Percentiles rank a stretch among this genome's conserved stretches.
Conservation (phyloP, 2,888 invertebrate genomes). For the Druceiella hillmani region DNA sequence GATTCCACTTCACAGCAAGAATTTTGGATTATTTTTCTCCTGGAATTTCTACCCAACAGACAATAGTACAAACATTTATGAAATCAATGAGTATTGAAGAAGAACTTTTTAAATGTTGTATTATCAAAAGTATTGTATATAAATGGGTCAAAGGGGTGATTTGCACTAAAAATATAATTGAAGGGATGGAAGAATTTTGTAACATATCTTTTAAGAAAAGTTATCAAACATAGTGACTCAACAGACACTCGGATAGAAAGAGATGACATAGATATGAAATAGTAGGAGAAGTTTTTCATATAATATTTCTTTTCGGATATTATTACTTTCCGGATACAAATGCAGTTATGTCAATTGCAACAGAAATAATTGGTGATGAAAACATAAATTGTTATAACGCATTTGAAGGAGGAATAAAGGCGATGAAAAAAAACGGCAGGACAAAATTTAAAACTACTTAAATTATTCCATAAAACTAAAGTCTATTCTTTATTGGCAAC, state of each 20-base stretch:
- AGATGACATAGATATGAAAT: constrained; percentile 17
- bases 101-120: constrained; percentile 17
- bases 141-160: constrained; percentile 18
- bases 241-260: constrained; percentile 18
- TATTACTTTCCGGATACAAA: constrained; percentile 18
- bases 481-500: constrained; percentile 13
- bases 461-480: constrained; percentile 12
- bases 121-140: constrained; percentile 19
- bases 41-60: constrained; percentile 21
- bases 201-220: constrained; percentile 14
- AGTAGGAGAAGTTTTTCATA: no score
- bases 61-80: constrained; percentile 25
- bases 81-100: constrained; percentile 21
- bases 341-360: constrained; percentile 8
- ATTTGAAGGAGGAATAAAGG: constrained; percentile 13
- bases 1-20: constrained; percentile 15
- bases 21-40: constrained; percentile 20
- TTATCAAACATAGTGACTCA: constrained; percentile 14
- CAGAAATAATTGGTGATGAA: constrained; percentile 13
- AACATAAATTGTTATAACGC: constrained; percentile 14
- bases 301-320: no score
- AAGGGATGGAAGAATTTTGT: constrained; percentile 22
- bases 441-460: constrained; percentile 6
- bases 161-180: constrained; percentile 21
- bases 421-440: constrained; percentile 11